Evolutionary conservation across 2,113 vertebrate species (phyloP).

Genomic region (Gymnogyps californianus): DNA sequence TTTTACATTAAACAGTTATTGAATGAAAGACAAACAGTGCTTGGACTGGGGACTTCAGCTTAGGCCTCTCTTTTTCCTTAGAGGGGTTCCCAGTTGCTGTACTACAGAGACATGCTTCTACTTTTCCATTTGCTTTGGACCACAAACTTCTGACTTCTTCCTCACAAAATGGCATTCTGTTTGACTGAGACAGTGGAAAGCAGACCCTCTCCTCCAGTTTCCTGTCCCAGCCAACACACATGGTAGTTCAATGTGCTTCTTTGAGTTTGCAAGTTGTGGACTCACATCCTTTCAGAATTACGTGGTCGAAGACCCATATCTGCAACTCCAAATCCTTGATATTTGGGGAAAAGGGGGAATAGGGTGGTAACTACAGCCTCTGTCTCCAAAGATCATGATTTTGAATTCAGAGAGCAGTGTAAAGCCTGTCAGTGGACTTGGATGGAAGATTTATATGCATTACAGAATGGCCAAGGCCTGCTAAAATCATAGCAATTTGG

Average conservation of each 20-base stretch:
- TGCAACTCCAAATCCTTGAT: not conserved
- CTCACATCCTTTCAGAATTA: not conserved
- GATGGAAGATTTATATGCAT: not conserved
- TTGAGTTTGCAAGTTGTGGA: not conserved
- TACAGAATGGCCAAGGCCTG: not conserved
- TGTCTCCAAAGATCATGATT: not conserved
- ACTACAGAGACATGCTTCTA: not conserved
- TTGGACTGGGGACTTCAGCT: slow-evolving; percentile 5
- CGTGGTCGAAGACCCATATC: not conserved
- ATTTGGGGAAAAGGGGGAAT: not conserved
- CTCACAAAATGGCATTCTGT: not conserved
- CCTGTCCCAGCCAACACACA: not conserved
- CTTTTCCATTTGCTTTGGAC: slow-evolving; percentile 9
- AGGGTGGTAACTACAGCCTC: not conserved
- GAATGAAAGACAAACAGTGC: slow-evolving; percentile 42
- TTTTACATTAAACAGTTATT: slow-evolving; percentile 53
- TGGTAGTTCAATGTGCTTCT: not conserved
- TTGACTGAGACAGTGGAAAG: not conserved
- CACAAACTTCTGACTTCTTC: not conserved
- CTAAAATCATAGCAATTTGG: not conserved
- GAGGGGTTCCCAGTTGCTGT: not conserved
- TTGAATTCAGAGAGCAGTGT: not conserved
- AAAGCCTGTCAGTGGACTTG: not conserved
- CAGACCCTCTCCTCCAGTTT: not conserved
- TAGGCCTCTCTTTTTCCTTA: slow-evolving; percentile 1